Evolutionary conservation across 37 sponge, comb jelly and placozoan species (phyloP).

Genomic region (Ianthella basta): DNA sequence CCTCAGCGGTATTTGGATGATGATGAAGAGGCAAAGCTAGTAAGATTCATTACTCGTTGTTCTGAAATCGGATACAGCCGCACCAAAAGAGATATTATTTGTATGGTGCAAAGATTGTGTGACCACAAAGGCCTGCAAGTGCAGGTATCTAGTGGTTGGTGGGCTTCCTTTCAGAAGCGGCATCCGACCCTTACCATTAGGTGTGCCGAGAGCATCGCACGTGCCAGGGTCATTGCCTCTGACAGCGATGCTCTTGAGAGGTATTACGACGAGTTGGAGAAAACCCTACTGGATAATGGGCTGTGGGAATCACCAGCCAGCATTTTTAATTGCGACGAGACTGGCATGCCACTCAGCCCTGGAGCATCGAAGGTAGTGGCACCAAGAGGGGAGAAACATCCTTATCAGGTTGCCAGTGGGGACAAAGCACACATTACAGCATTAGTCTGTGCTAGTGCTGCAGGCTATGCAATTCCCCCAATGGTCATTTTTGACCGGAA

Average conservation of each 20-base stretch:
- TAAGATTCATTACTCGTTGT: constrained; percentile 1
- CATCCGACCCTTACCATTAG: neutral
- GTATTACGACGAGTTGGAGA: neutral
- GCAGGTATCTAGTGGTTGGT: neutral
- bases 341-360: neutral
- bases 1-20: constrained; percentile 6
- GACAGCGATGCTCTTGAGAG: neutral
- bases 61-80: neutral
- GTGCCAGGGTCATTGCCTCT: neutral
- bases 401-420: constrained; percentile 2
- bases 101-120: neutral
- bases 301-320: neutral
- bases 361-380: constrained; percentile 2
- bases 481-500: constrained; percentile 6
- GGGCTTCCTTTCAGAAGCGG: neutral
- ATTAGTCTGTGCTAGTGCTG: constrained; percentile 1
- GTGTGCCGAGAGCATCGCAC: neutral
- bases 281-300: neutral
- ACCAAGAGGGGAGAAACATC: neutral
- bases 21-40: neutral
- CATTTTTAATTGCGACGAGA: constrained; percentile 5
- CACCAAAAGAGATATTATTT: neutral
- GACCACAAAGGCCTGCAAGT: constrained; percentile 6
- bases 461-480: neutral
- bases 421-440: constrained; percentile 2